phyloP scores from a whole-genome alignment of 2,113 vertebrate genomes.

The Ceuthmochares aereus region DNA sequence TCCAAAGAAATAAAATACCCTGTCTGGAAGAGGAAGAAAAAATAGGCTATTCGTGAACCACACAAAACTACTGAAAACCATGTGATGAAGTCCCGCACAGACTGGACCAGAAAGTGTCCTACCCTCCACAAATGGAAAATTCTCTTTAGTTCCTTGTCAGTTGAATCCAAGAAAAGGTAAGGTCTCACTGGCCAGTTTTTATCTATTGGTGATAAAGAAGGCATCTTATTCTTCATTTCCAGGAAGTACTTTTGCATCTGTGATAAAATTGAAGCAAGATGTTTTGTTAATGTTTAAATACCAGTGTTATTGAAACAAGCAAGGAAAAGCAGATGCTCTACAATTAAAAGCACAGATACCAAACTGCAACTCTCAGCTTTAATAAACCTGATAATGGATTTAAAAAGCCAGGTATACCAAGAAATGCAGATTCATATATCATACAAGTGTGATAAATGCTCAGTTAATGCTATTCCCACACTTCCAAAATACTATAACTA shows the following conservation, averaged over 20 bases:
- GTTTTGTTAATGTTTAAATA: neutral
- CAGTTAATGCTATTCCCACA: neutral
- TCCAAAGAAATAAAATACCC: neutral
- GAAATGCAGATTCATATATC: neutral
- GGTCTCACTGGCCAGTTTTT: conserved; percentile 91
- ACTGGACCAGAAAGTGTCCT: neutral
- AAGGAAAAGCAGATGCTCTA: neutral
- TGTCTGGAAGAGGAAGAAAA: neutral
- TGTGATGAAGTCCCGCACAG: neutral
- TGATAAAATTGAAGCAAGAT: conserved; percentile 44
- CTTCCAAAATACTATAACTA: neutral
- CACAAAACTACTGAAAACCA: neutral
- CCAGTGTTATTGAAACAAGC: neutral
- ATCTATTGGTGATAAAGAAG: conserved; percentile 94
- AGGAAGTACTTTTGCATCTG: conserved; percentile 97
- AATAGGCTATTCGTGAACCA: neutral
- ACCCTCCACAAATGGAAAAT: conserved; percentile 99
- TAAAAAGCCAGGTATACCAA: neutral
- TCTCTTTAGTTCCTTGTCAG: conserved; percentile 88
- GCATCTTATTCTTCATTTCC: conserved; percentile 88
- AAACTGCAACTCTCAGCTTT: neutral
- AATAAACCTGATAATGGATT: neutral
- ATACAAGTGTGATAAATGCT: neutral
- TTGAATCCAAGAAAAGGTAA: conserved; percentile 90
- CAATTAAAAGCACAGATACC: neutral